These are phyloP conservation scores for Phaedon cochleariae DNA, from an alignment of 2,888 invertebrate species.

Conservation along the genomic window DNA sequence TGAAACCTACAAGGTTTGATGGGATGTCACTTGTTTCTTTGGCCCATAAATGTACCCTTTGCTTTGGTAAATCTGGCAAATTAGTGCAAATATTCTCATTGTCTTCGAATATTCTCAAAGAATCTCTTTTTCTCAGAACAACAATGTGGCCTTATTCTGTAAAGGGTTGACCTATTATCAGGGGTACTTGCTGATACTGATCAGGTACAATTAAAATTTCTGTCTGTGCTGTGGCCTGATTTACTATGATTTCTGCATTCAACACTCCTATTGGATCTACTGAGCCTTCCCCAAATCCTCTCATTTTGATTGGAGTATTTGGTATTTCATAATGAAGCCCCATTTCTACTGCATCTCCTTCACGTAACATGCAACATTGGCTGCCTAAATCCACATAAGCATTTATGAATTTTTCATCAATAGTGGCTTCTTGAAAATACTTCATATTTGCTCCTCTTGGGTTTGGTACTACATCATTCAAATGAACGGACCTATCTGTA, in stretches of 20 bases:
- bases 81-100: no score
- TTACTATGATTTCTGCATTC: neutral
- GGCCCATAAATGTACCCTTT: no score
- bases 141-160: neutral
- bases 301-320: no score
- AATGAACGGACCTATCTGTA: no score
- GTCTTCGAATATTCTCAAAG: no score
- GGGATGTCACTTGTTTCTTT: neutral
- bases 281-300: no score
- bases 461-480: no score
- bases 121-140: no score
- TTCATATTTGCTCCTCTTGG: no score
- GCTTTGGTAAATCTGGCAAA: no score
- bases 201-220: neutral
- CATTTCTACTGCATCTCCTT: neutral
- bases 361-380: neutral
- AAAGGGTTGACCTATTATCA: slow-evolving; percentile 1
- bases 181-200: neutral
- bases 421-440: no score
- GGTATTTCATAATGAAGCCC: neutral
- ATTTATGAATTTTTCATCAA: no score
- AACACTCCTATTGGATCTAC: neutral
- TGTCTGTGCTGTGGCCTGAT: neutral
- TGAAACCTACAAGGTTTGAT: neutral
- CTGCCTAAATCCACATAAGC: slow-evolving; percentile 5